Base-by-base conservation (phyloP, 1,140 invertebrate species). In the Bombus fervidus region DNA sequence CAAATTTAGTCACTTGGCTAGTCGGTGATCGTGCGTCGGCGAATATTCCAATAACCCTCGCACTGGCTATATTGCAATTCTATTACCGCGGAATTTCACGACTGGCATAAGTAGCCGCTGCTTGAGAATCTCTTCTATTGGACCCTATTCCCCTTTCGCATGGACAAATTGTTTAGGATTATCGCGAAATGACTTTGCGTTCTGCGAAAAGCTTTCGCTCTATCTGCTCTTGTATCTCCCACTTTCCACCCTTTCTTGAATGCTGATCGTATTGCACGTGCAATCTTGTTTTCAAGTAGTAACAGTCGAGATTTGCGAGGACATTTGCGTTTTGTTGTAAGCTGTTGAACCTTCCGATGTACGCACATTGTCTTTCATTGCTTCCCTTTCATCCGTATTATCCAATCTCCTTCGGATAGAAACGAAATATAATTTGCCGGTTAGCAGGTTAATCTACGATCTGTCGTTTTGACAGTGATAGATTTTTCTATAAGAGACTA, bases 1-100 rank as follows among this genome's bases (percentile, higher is more conserved):
- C 93, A 95, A 95, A 95, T 95, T 93, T 90, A 89, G 91, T 93
- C 91, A 91, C 93, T 94, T 94, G 91, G 92, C 91, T 92, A 93
- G 93, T 93, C 93, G 91, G 90, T 94, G 92, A 94, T 91, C 93
- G 91, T 91, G 85, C 90, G 91, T 90, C 86, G 90, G 86, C 90
- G 92, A 93, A 91, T 93, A 94, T 93, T 93, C 89, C 91, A 90
- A 91, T 94, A 93, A 89, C 87, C 83, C 86, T 68, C 71, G 22
- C 43, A 25, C 41, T 18, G 41, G 53, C 72, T 28, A 76, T 89
- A 86, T 86, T 91, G 83, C 90, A 62, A 91, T 89, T 90, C 84
- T 91, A 89, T 90, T 92, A 90, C 85, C 74, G 86, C 41, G 88
- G 69, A 71, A 89, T 92, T 87, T 89, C 91, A 93, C 92, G 92